Percentiles rank a stretch among this genome's conserved stretches.
Evolutionary conservation across 2,797 vertebrate species (phyloP).

Genomic region (Dipus sagitta): DNA sequence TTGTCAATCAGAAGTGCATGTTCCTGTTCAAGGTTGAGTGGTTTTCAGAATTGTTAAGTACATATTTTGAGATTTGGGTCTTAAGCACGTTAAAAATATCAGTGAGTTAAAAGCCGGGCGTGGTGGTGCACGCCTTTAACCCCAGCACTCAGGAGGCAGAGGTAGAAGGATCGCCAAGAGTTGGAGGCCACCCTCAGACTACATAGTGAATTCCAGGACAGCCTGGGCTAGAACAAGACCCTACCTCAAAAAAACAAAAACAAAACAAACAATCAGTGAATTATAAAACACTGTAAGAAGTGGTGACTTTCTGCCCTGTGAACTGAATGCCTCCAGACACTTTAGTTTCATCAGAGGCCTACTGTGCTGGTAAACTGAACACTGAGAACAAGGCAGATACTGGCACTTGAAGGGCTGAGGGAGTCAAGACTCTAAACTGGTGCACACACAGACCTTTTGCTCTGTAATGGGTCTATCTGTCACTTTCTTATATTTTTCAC

Average conservation of each 20-base stretch:
- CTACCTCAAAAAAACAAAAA: too few relatives aligned
- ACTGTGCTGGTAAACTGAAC: background rate
- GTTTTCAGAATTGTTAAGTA: conserved; percentile 8
- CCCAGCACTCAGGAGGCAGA: too few relatives aligned
- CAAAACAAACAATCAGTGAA: background rate
- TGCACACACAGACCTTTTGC: background rate
- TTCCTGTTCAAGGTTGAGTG: background rate
- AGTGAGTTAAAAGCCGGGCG: background rate
- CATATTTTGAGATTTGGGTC: conserved; percentile 5
- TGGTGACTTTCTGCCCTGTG: background rate
- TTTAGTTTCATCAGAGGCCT: background rate
- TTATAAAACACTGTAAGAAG: background rate
- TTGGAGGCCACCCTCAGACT: too few relatives aligned
- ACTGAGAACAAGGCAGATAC: background rate
- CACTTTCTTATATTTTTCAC: background rate
- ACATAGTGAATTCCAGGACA: too few relatives aligned
- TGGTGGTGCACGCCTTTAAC: too few relatives aligned
- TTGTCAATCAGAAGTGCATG: background rate
- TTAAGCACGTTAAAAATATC: background rate
- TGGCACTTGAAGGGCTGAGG: background rate
- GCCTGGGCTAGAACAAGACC: too few relatives aligned
- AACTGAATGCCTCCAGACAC: too few relatives aligned
- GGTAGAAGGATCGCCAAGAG: too few relatives aligned
- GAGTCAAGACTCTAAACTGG: background rate
- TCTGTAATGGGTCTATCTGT: background rate